Base-by-base conservation (phyloP, 1,140 invertebrate genomes). In the Steinernema feltiae region DNA sequence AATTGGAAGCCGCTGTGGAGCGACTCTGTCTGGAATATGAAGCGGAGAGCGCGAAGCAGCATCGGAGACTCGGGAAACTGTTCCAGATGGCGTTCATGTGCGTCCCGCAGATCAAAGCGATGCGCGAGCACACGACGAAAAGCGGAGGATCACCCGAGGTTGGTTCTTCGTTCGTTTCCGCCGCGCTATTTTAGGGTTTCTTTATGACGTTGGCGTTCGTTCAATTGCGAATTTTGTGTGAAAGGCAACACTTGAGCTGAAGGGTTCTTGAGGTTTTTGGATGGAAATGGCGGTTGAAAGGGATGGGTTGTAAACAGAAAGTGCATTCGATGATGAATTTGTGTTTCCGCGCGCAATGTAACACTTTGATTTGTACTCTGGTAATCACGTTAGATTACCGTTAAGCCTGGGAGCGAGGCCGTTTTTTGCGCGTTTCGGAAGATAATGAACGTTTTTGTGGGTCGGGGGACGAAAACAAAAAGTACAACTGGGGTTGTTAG, bases 31-130 rank as follows among this genome's bases (percentile, higher is more conserved):
- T 63, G 12, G 53, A 63, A 63, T 63, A 63, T 27, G 53, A 63
- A 63, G 53, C 53, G 3, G 53, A 63, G 24, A 63, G 53, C 53
- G 53, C 53, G 2, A 63, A 63, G 24, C 53, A 63, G 24, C 53
- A 63, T 21, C 53, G 53, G 3, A 7, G 53, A 3, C 53, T 63
- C 24, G 53, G 53, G 24, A 63, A 63, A 63, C 53, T 63, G 12
- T 63, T 63, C 24, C 53, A 63, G 24, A 63, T 63, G 53, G 53
- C 53, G 53, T 63, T 63, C 24, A 63, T 63, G 53, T 63, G 53
- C 53, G 53, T 63, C 12, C 24, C 53, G 12, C 53, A 63, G 24
- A 63, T 63, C 15, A 63, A 63, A 63, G 7, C 7, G 24, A 63
- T 63, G 53, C 53, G 53, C 2, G 53, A 63, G 53, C 53, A 63